phyloP scores from a whole-genome alignment of 1,140 invertebrate genomes.

The Physella acuta region DNA sequence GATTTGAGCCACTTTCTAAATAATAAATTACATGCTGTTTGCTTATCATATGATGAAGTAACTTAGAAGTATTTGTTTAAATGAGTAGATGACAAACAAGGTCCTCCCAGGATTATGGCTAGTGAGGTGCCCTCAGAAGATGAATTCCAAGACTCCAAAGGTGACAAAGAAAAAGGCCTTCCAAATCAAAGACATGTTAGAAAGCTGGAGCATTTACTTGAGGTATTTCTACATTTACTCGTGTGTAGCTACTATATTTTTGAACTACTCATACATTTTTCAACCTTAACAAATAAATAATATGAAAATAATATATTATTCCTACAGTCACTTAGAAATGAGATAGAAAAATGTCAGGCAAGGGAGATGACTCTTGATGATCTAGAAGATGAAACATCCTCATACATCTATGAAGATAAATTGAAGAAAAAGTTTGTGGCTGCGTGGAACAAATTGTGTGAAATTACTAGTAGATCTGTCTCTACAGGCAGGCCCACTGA shows the following conservation, averaged over 20 bases:
- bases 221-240: background rate
- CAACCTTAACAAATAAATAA: background rate
- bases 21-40: too few relatives aligned
- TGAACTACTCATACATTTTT: background rate
- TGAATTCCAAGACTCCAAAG: conserved; percentile 3
- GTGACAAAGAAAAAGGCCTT: background rate
- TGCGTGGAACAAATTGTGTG: conserved; percentile 57
- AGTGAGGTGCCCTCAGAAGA: background rate
- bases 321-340: conserved; percentile 47
- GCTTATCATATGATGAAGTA: too few relatives aligned
- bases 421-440: conserved; percentile 56
- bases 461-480: conserved; percentile 41
- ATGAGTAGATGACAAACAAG: too few relatives aligned
- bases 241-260: background rate
- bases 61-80: too few relatives aligned
- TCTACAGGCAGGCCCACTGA: conserved; percentile 54
- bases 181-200: background rate
- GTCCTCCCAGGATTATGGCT: too few relatives aligned
- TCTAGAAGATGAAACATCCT: conserved; percentile 52
- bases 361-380: conserved; percentile 52
- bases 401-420: conserved; percentile 56
- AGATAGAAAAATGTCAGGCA: conserved; percentile 48
- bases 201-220: conserved; percentile 14
- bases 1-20: too few relatives aligned
- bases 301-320: background rate